phyloP scores from a whole-genome alignment of 2,113 vertebrate genomes.

The Prinia subflava region DNA sequence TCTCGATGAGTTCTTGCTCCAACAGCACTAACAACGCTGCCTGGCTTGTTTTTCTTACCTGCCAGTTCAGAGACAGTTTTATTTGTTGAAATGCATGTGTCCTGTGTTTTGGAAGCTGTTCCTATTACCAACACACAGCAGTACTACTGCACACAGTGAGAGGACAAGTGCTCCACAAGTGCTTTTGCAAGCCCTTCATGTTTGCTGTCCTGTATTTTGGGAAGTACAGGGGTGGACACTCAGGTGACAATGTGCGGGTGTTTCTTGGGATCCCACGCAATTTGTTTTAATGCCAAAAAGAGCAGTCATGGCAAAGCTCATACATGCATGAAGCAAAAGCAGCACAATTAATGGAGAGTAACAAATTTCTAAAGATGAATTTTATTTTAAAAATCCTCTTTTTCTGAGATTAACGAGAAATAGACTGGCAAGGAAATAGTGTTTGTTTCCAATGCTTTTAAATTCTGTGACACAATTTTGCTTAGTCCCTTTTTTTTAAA shows the following conservation, averaged over 20 bases:
- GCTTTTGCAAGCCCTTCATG: not conserved
- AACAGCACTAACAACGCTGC: constrained; percentile 84
- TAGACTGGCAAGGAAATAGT: not conserved
- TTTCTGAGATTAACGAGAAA: not conserved
- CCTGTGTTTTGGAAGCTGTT: not conserved
- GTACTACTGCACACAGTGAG: not conserved
- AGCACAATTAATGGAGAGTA: not conserved
- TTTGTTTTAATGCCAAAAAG: not conserved
- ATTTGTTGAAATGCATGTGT: not conserved
- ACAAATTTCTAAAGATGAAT: not conserved
- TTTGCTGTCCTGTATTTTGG: not conserved
- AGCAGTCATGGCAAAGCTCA: not conserved
- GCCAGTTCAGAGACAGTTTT: not conserved
- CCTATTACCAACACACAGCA: not conserved
- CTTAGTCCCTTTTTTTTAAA: not conserved
- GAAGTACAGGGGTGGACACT: not conserved
- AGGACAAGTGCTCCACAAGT: not conserved
- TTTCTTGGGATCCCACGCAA: not conserved
- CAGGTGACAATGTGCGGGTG: not conserved
- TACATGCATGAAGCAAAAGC: not conserved
- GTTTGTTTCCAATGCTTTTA: not conserved
- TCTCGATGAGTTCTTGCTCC: constrained; percentile 87
- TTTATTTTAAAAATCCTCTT: not conserved
- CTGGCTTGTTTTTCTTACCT: constrained; percentile 90
- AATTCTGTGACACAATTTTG: not conserved